phyloP scores from a whole-genome alignment of 2,797 vertebrate species.

The Holocentrus rufus region DNA sequence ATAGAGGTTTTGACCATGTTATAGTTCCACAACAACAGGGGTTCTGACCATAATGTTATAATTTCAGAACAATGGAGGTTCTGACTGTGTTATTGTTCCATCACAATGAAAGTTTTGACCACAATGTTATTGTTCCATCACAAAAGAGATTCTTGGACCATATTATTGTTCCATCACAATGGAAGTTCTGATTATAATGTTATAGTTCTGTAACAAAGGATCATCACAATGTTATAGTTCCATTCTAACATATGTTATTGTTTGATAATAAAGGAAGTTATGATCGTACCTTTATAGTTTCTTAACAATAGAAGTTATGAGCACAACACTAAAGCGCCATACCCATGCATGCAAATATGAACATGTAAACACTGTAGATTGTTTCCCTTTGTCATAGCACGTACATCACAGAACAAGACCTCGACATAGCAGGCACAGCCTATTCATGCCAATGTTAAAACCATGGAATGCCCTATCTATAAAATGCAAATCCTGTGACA shows the following conservation, averaged over 20 bases:
- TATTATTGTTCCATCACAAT: background rate
- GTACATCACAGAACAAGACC: background rate
- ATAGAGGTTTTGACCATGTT: background rate
- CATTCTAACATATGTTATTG: background rate
- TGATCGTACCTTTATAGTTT: background rate
- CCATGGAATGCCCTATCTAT: no score
- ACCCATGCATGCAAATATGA: constrained; percentile 11
- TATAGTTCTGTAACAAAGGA: background rate
- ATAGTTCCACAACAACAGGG: background rate
- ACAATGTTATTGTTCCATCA: background rate
- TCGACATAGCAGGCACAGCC: background rate
- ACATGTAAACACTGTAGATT: constrained; percentile 27
- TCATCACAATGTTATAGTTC: background rate
- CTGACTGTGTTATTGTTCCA: background rate
- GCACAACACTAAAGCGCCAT: background rate
- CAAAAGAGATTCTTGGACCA: background rate
- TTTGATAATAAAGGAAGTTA: background rate
- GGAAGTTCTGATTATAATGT: background rate
- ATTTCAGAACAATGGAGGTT: no score
- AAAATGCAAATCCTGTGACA: no score
- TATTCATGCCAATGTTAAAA: background rate
- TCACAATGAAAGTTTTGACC: background rate
- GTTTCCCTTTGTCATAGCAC: background rate
- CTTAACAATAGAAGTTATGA: background rate
- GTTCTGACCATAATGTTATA: background rate